These are phyloP conservation scores for Gallinago undulata DNA, from an alignment of 2,113 vertebrate genomes.

Conservation along the genomic window DNA sequence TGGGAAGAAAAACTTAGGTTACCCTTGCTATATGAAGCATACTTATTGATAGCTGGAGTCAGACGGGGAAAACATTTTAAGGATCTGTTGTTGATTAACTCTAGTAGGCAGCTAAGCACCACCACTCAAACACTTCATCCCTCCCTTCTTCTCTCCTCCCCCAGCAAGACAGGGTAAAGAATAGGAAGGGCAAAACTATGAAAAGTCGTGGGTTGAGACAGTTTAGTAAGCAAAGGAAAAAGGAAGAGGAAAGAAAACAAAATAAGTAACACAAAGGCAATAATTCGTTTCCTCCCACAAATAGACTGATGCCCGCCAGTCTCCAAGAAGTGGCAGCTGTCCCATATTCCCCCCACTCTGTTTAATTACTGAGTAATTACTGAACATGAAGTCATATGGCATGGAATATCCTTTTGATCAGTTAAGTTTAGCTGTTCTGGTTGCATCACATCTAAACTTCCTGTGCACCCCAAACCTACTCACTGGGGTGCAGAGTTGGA, in stretches of 20 bases:
- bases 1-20: not conserved
- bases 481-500: not conserved
- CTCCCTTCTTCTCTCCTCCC: not conserved
- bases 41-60: not conserved
- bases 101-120: not conserved
- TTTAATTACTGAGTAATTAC: not conserved
- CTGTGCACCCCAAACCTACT: not conserved
- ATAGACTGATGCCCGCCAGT: rapidly evolving
- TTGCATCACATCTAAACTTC: not conserved
- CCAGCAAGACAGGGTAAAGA: not conserved
- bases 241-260: not conserved
- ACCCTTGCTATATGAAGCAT: not conserved
- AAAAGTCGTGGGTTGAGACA: not conserved
- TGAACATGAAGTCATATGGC: not conserved
- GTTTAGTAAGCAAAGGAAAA: not conserved
- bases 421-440: not conserved
- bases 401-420: not conserved
- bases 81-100: not conserved
- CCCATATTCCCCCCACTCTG: rapidly evolving
- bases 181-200: not conserved
- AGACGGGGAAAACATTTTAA: not conserved
- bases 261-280: not conserved
- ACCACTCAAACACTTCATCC: not conserved
- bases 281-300: not conserved
- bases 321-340: not conserved